phyloP scores from a whole-genome alignment of 64 coral and sea anemone species.

The Montipora foliosa region DNA sequence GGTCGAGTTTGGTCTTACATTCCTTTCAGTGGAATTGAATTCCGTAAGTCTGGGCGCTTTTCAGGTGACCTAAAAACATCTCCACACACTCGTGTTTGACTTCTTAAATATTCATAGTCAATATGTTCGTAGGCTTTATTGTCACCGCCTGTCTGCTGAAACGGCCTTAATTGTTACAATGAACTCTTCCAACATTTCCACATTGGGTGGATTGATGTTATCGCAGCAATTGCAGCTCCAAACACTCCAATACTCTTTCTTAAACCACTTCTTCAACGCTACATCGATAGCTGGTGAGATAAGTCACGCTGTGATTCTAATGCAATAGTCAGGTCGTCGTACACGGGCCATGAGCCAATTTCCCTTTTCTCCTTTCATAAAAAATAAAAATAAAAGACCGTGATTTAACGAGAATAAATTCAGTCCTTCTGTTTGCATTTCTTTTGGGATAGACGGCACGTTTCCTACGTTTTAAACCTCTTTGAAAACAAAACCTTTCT shows the following conservation, averaged over 20 bases:
- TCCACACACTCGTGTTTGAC: neutral
- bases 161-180: too few relatives aligned
- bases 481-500: neutral
- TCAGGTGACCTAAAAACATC: neutral
- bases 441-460: neutral
- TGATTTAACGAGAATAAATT: neutral
- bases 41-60: neutral
- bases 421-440: neutral
- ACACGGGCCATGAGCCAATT: too few relatives aligned
- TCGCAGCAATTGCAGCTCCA: neutral
- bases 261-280: neutral
- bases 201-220: constrained; percentile 30
- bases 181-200: neutral
- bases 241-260: neutral
- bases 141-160: neutral
- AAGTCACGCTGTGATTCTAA: too few relatives aligned
- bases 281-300: too few relatives aligned
- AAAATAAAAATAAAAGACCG: too few relatives aligned
- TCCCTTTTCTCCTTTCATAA: too few relatives aligned
- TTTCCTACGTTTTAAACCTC: neutral
- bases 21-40: neutral
- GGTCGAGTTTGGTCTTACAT: neutral
- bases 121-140: neutral
- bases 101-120: neutral
- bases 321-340: too few relatives aligned